Conservation (phyloP, 2,888 invertebrate species). For the Encarsia formosa region DNA sequence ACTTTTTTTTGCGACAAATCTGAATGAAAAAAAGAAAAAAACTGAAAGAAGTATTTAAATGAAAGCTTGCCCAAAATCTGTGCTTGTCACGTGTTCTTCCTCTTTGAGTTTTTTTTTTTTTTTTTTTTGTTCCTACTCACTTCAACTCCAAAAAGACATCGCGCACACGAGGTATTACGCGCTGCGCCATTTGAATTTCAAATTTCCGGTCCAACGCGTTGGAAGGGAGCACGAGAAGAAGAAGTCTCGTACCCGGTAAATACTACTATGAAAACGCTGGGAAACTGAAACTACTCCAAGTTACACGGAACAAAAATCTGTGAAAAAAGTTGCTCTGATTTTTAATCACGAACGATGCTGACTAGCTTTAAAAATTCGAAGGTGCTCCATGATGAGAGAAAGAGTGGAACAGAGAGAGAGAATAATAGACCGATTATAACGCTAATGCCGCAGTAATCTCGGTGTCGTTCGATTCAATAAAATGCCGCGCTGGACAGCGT, state of each 20-base stretch:
- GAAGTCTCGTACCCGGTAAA: background rate
- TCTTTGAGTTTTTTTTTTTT: background rate
- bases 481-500: too few relatives aligned
- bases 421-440: too few relatives aligned
- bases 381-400: too few relatives aligned
- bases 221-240: slow-evolving; percentile 14
- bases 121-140: slow-evolving; percentile 11
- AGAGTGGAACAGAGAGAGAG: too few relatives aligned
- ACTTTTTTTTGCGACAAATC: too few relatives aligned
- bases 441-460: too few relatives aligned
- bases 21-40: too few relatives aligned
- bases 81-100: slow-evolving; percentile 4
- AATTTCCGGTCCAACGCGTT: slow-evolving; percentile 20
- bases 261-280: slow-evolving; percentile 9
- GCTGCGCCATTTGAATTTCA: slow-evolving; percentile 25
- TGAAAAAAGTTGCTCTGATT: too few relatives aligned
- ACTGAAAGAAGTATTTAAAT: too few relatives aligned
- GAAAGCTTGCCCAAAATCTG: slow-evolving; percentile 4
- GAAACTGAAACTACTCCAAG: slow-evolving; percentile 16
- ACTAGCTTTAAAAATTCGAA: too few relatives aligned
- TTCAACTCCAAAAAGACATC: slow-evolving; percentile 13
- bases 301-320: slow-evolving; percentile 1
- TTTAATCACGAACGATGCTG: too few relatives aligned
- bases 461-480: too few relatives aligned
- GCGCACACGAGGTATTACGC: slow-evolving; percentile 9